Percentiles rank a stretch among this genome's conserved stretches.
Evolutionary conservation across 2,888 invertebrate genomes (phyloP).

Genomic region (Glaucopsyche alexis): DNA sequence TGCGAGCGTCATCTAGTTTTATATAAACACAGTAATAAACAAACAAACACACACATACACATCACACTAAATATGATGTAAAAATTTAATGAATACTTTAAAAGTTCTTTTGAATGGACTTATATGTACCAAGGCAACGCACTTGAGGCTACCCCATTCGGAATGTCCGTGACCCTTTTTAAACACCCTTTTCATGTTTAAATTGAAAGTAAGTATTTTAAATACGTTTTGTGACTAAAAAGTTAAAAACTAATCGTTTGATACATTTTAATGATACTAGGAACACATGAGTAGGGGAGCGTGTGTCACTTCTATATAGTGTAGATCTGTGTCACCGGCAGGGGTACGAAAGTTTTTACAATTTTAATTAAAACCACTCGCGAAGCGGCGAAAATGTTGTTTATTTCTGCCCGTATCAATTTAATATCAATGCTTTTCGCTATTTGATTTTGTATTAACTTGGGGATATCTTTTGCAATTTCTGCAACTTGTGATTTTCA

Average conservation of each 20-base stretch:
- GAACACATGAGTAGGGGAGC: neutral
- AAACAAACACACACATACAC: too few species aligned
- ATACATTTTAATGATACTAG: neutral
- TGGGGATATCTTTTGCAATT: too few species aligned
- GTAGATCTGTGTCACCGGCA: neutral
- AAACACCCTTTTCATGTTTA: neutral
- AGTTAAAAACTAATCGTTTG: neutral
- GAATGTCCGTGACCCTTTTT: neutral
- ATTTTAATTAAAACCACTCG: slow-evolving; percentile 40
- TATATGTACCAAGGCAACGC: too few species aligned
- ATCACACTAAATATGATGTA: too few species aligned
- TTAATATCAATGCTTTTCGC: neutral
- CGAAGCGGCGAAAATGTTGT: slow-evolving; percentile 26
- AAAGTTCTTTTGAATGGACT: too few species aligned
- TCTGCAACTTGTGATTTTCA: too few species aligned
- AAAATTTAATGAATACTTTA: neutral
- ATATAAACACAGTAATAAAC: too few species aligned
- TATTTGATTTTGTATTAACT: too few species aligned
- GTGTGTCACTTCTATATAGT: neutral
- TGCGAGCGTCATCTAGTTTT: too few species aligned
- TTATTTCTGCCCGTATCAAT: neutral
- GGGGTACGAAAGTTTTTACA: slow-evolving; percentile 35
- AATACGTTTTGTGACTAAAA: neutral
- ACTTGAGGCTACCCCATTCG: too few species aligned
- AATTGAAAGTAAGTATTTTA: too few species aligned